These are phyloP conservation scores for Apodemus speciosus DNA, from an alignment of 2,113 vertebrate genomes.

Conservation along the genomic window DNA sequence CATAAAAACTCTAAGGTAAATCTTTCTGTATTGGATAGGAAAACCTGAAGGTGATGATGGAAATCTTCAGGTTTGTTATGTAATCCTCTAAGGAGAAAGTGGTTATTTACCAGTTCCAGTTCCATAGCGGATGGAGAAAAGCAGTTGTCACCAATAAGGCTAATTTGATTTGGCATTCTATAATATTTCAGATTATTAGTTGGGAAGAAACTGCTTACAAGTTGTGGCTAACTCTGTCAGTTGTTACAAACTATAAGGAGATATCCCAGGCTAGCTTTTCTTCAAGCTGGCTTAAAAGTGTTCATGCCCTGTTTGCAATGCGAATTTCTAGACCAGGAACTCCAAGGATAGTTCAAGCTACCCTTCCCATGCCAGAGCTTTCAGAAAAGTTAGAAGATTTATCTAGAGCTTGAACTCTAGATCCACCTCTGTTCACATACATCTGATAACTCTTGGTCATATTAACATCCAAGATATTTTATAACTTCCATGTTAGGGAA, in stretches of 20 bases:
- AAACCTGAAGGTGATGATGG: not conserved
- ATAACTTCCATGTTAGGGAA: not conserved
- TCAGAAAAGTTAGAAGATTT: not conserved
- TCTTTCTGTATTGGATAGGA: not conserved
- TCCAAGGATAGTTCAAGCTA: not conserved
- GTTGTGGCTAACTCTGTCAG: not conserved
- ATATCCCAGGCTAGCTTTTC: not conserved
- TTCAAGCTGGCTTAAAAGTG: not conserved
- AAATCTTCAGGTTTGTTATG: not conserved
- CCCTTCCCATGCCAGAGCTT: not conserved
- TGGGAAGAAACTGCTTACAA: not conserved
- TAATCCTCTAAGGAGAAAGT: not conserved
- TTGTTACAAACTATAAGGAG: not conserved
- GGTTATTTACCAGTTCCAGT: not conserved
- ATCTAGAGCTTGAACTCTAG: not conserved
- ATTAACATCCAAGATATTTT: not conserved
- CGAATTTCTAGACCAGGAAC: accelerated
- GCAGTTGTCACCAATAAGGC: not conserved
- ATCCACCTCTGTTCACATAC: not conserved
- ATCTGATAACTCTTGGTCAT: not conserved
- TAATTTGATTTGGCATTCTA: not conserved
- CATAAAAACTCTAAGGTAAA: not conserved
- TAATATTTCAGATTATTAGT: not conserved
- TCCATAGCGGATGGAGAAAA: not conserved
- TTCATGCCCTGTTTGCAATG: accelerated